phyloP scores from a whole-genome alignment of 64 coral and sea anemone species.

The Dendronephthya gigantea region DNA sequence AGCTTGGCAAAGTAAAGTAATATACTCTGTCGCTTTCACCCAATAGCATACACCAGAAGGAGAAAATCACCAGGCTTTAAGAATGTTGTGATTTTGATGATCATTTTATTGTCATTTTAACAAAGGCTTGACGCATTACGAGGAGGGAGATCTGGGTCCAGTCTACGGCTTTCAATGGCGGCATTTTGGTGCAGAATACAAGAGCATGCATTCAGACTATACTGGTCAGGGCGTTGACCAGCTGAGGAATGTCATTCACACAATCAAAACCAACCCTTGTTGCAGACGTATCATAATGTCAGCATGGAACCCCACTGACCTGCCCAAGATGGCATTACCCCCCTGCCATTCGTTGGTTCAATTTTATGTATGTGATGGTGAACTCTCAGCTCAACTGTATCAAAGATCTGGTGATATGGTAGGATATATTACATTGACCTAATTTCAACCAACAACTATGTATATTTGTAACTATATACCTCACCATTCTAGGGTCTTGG shows the following conservation, averaged over 20 bases:
- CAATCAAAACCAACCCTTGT: slow-evolving; percentile 77
- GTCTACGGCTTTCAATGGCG: slow-evolving; percentile 98
- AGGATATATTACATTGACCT: not conserved
- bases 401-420: slow-evolving; percentile 16
- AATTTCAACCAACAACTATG: no score
- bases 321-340: slow-evolving; percentile 2
- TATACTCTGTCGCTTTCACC: no score
- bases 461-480: not conserved
- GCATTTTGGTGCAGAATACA: slow-evolving; percentile 85
- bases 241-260: slow-evolving; percentile 65
- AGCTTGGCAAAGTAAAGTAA: no score
- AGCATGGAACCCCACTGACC: slow-evolving; percentile 79
- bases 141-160: slow-evolving; percentile 77
- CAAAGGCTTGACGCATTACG: slow-evolving; percentile 50
- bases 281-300: slow-evolving; percentile 85
- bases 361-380: not conserved
- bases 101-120: not conserved
- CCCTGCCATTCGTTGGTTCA: slow-evolving; percentile 10
- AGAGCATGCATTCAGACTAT: slow-evolving; percentile 65
- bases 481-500: slow-evolving; percentile 57
- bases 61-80: no score
- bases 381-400: not conserved
- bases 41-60: no score
- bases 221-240: slow-evolving; percentile 65
- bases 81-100: not conserved